Base-by-base conservation (phyloP, 2,888 invertebrate genomes). In the Ormyrus thymus region DNA sequence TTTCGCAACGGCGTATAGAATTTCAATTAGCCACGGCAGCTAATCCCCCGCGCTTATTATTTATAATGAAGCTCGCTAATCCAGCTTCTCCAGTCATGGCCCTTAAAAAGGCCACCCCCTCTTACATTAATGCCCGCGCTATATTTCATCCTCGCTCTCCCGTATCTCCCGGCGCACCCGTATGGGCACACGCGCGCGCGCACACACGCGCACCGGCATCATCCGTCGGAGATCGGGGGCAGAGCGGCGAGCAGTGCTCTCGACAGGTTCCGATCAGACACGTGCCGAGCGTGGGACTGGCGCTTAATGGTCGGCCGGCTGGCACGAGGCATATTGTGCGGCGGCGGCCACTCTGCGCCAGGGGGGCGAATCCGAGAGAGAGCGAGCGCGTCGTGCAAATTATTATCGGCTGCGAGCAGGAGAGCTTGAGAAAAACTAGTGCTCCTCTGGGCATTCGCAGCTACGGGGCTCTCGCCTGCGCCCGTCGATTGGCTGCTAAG, bases 241-340 rank as follows among this genome's bases (percentile, higher is more conserved):
- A 15, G 51, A 13, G 53, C 86, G 86, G 29, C 29, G 29, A 82
- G 84, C 76, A 84, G 85, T 88, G 86, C 85, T 82, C 83, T 80
- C 78, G 84, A 83, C 87, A 88, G 87, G 87, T 87, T 83, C 83
- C 82, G 80, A 83, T 81, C 68, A 82, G 84, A 15, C 87, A 86
- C 87, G 86, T 85, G 87, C 29, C 29, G 83, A 87, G 86, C 87
- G 87, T 87, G 87, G 86, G 87, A 87, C 86, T 86, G 81, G 85
- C 86, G 83, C 84, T 76, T 80, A 79, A 75, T 74, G 81, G 66
- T 58, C 64, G 64, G 55, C 53, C 66, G 29, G 45, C 86, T 89
- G 88, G 87, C 89, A 88, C 88, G 87, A 84, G 88, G 85, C 89
- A 89, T 89, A 89, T 88, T 89, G 88, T 84, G 13, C 50, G 2